Conservation (phyloP, 2,888 invertebrate species). For the Macaria liturata region DNA sequence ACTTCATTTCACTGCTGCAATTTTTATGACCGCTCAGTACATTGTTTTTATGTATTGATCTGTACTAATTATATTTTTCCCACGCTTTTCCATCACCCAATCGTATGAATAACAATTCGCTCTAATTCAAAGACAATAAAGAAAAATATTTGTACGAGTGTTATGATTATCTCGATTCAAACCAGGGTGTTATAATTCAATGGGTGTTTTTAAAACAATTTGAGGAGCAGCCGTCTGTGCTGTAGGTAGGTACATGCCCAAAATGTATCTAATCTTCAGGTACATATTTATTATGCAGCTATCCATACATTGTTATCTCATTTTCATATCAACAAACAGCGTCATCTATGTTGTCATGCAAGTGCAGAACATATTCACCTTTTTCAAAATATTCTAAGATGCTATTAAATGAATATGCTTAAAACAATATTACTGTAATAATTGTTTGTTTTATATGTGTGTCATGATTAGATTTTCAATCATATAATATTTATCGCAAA, state of each 20-base stretch:
- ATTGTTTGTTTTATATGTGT: too few species aligned
- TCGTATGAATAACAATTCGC: constrained; percentile 51
- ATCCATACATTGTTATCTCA: too few species aligned
- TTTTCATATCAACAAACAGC: too few species aligned
- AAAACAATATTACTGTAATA: too few species aligned
- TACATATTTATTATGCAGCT: too few species aligned
- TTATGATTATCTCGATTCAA: constrained; percentile 57
- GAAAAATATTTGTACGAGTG: constrained; percentile 65
- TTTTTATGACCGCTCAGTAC: neutral
- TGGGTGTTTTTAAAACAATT: constrained; percentile 57
- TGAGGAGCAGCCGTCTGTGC: constrained; percentile 28
- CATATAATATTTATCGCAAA: too few species aligned
- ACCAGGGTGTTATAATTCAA: constrained; percentile 51
- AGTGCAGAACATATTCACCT: too few species aligned
- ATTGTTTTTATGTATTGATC: constrained; percentile 7
- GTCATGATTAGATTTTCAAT: too few species aligned
- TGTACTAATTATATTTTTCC: constrained; percentile 31
- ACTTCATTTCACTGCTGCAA: constrained; percentile 17
- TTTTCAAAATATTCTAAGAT: too few species aligned
- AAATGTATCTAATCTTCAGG: too few species aligned
- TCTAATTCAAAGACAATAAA: constrained; percentile 57
- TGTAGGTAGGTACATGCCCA: neutral
- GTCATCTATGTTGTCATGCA: too few species aligned
- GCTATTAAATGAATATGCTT: too few species aligned
- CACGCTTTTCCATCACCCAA: constrained; percentile 54